Evolutionary conservation across 2,888 invertebrate genomes (phyloP), one percentile per base, ranked within the genome.

Genomic region (Noctua janthe): DNA sequence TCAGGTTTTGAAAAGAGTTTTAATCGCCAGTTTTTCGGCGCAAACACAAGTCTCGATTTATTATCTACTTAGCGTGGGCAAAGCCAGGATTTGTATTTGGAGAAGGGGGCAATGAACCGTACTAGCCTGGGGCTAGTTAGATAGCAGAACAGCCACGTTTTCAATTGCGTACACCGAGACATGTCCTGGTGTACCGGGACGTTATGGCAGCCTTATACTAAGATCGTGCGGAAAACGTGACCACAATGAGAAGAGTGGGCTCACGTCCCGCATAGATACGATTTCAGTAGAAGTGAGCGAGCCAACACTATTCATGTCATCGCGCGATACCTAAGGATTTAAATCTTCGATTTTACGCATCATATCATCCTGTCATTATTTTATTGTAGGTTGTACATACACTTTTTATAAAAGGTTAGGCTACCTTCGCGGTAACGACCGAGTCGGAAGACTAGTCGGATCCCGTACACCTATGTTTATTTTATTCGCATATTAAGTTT

Each of bases 371-470:
- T 86, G 43, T 86, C 86, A 86, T 74, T 56, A 29, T 89, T 92
- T 90, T 89, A 75, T 88, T 88, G 88, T 92, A 91, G 91, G 87
- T 91, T 93, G 93, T 93, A 93, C 88, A 93, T 93, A 93, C 89
- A 92, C 90, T 91, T 91, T 83, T 92, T 92, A 91, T 92, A 91
- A 87, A 81, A 80, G 74, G 88, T 89, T 91, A 90, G 88, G 82
- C 78, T 89, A 91, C 87, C 83, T 78, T 81, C 84, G 79, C 81
- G 80, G 75, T 84, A 67, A 70, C 75, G 77, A 76, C 76, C 23
- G 71, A 71, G 87, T 80, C 76, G 54, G 11, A 62, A 51, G 81
- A 82, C 79, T 62, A 17, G 75, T 82, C 80, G 81, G 75, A 35
- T 67, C 73, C 80, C 85, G 72, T 73, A 78, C 73, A 82, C 76